Conservation (phyloP, 2,797 vertebrate species). For the Poecilia picta region DNA sequence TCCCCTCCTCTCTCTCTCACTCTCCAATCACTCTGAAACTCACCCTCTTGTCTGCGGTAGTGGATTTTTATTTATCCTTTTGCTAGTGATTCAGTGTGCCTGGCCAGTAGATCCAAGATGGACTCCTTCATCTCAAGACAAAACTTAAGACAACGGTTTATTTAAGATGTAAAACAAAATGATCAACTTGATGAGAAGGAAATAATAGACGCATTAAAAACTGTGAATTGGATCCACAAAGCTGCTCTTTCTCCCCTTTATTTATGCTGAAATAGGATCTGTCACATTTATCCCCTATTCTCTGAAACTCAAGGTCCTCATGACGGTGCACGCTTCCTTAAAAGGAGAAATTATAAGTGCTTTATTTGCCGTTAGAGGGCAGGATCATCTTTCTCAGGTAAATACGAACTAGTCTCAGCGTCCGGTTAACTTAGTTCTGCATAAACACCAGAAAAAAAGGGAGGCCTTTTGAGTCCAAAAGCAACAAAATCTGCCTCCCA, state of each 20-base stretch:
- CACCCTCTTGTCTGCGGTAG: slow-evolving; percentile 52
- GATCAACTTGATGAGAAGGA: not conserved
- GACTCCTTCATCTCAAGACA: not conserved
- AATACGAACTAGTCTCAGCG: slow-evolving; percentile 9
- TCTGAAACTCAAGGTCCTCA: not conserved
- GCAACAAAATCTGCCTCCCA: slow-evolving; percentile 1
- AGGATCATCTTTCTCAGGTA: slow-evolving; percentile 2
- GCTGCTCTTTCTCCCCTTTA: not conserved
- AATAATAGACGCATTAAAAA: slow-evolving; percentile 1
- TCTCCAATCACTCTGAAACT: slow-evolving; percentile 57
- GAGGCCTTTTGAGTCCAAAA: not conserved
- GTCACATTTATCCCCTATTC: not conserved
- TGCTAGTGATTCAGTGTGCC: slow-evolving; percentile 54
- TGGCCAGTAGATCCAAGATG: slow-evolving; percentile 54
- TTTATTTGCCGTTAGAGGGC: not conserved
- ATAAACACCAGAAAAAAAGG: slow-evolving; percentile 3
- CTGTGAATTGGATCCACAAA: not conserved
- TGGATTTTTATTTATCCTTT: slow-evolving; percentile 58
- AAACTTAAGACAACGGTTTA: not conserved
- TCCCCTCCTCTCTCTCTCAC: slow-evolving; percentile 21
- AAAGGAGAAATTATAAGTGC: not conserved
- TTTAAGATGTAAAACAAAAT: not conserved
- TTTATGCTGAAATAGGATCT: not conserved
- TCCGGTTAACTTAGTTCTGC: slow-evolving; percentile 1
- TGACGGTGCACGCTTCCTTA: not conserved